Evolutionary conservation across 1,140 invertebrate species (phyloP).

Genomic region (Acromyrmex heyeri): DNA sequence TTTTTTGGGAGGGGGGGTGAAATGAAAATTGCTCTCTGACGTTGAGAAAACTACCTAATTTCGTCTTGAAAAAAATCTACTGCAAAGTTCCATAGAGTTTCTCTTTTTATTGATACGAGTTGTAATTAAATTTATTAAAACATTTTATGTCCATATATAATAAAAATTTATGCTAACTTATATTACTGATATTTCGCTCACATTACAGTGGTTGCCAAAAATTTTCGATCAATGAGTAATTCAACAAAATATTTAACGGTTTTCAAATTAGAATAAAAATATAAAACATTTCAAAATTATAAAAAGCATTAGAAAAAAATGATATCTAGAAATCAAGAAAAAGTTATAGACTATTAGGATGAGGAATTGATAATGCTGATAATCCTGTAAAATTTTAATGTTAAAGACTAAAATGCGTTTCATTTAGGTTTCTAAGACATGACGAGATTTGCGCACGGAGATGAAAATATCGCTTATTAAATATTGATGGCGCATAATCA

Average conservation of each 20-base stretch:
- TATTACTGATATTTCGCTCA: background rate
- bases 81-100: background rate
- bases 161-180: background rate
- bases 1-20: background rate
- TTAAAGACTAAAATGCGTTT: background rate
- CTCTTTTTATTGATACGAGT: background rate
- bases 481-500: constrained; percentile 38
- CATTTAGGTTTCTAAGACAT: background rate
- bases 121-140: background rate
- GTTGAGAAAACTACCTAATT: background rate
- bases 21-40: background rate
- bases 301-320: too few relatives aligned
- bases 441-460: background rate
- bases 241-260: too few relatives aligned
- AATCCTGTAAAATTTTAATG: background rate
- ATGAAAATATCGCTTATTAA: constrained; percentile 33
- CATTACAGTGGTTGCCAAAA: too few relatives aligned
- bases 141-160: background rate
- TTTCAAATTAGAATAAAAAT: too few relatives aligned
- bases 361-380: too few relatives aligned
- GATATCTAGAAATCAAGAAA: too few relatives aligned
- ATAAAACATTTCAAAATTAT: too few relatives aligned
- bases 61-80: background rate
- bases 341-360: too few relatives aligned
- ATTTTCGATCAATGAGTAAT: too few relatives aligned